Evolutionary conservation across 2,888 invertebrate species (phyloP).

Genomic region (Caenorhabditis sp.): DNA sequence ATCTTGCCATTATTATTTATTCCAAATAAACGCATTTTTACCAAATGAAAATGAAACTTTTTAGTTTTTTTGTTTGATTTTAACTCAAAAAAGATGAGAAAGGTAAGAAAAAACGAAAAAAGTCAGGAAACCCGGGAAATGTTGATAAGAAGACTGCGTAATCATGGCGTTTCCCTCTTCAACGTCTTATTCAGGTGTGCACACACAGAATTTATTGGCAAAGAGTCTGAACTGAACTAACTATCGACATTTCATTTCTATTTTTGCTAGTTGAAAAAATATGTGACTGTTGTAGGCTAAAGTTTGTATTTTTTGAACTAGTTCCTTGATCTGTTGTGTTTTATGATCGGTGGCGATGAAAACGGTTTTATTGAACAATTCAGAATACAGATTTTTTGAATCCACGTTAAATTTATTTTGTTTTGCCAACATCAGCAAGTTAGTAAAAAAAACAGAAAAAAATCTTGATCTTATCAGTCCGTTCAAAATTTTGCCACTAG

Average conservation of each 20-base stretch:
- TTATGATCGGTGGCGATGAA: no score
- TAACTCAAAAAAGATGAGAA: slow-evolving; percentile 26
- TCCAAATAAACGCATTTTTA: slow-evolving; percentile 50
- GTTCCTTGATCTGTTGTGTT: neutral
- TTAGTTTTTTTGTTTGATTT: no score
- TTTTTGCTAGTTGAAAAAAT: slow-evolving; percentile 1
- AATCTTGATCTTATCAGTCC: neutral
- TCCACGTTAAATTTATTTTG: no score
- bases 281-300: neutral
- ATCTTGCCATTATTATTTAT: slow-evolving; percentile 60
- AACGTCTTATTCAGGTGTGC: slow-evolving; percentile 27
- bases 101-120: neutral
- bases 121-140: slow-evolving; percentile 17
- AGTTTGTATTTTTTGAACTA: neutral
- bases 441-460: no score
- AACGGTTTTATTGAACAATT: no score
- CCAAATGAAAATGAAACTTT: neutral
- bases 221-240: neutral
- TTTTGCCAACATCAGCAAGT: no score
- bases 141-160: slow-evolving; percentile 27
- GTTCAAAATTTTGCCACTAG: slow-evolving; percentile 4
- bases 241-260: slow-evolving; percentile 2
- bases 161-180: slow-evolving; percentile 46
- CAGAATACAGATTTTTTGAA: no score
- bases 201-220: slow-evolving; percentile 34